Base-by-base conservation (phyloP, 2,888 invertebrate species). In the Zonitis immaculata region DNA sequence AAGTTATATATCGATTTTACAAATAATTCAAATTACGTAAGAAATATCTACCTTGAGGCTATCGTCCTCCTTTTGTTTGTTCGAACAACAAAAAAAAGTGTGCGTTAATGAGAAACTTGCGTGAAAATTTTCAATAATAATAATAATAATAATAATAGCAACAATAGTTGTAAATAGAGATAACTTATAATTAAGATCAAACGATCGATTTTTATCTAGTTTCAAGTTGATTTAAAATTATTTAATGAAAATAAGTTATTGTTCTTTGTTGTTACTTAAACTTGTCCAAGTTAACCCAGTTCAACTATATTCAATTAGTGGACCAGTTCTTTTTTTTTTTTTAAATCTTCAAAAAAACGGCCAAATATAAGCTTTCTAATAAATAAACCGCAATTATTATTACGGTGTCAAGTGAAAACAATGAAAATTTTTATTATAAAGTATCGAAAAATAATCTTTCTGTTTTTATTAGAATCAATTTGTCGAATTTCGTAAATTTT, bases 261-360 rank as follows among this genome's bases (percentile, higher is more conserved):
- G 9, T 35, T 20, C 9, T 20, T 26, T 18, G 20, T 20, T 20
- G 16, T 35, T 35, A 20, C 20, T 39, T 6, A 20, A 20, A 39
- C 8, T 39, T 39, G 39, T 20, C 9, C n/a, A 6, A 39, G 11
- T 39, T 39, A 39, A 39, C 39, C 39, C 39, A 39, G 20, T 39
- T 39, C 39, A 39, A 39, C 39, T 20, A 39, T 18, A n/a, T 39
- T 39, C 39, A 39, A 39, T 39, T 39, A 39, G 20, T 39, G 39
- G 20, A 39, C 39, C 39, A 39, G 39, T 39, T 39, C n/a, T 39
- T 20, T 3, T 18, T 9, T 39, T 39, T 6, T 39, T 20, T 3
- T 18, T 9, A 39, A 39, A 32, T 28, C n/a, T n/a, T 39, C 39
- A 20, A 20, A 39, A 39, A 39, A 39, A 39, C n/a, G 20, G 39